Evolutionary conservation across 2,113 vertebrate species (phyloP), one percentile per base, ranked within the genome.

Genomic region (Otolemur garnettii): DNA sequence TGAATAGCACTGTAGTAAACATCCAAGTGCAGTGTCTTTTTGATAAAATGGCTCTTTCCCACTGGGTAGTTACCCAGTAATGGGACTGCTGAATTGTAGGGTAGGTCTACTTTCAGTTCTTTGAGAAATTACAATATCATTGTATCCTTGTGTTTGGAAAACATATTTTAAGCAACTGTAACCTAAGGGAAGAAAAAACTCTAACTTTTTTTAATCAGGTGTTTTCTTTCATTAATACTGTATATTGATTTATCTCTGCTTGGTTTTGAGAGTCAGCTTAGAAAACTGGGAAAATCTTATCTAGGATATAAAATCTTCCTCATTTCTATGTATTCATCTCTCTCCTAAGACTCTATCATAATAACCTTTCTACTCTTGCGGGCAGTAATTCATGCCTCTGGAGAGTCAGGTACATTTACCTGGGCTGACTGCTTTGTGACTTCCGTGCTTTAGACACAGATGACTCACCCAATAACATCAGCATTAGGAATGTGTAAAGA

Each of bases 381-480:
- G 18, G 53, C 72, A 97, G 28, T 95, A 78, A n/a, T 53, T 14
- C 2, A 7, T 82, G 45, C 7, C 24, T 62, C 82, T 53, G 2
- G 9, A 96, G 14, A 86, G 30, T 92, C 24, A 53, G 38, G 33
- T 10, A 24, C 84, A 91, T 97, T 93, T 96, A 75, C 82, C 79
- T 87, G 59, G 66, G 28, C 79, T 86, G 11, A 64, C 13, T 91
- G 28, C 82, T 94, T 93, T 87, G n/a, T 72, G 80, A 82, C 97
- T 97, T 95, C 97, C 96, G 72, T 95, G 18, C 69, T 87, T 95
- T 93, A 97, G 94, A 88, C 53, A 90, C 45, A 96, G 91, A 89
- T 97, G 35, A 79, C 45, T 92, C 2, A 83, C 24, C 64, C 64
- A 95, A n/a, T 84, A 92, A 50, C 62, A 93, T 93, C 59, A 89